These are phyloP conservation scores for Sinonovacula constricta DNA, from an alignment of 1,140 invertebrate species.

Conservation along the genomic window DNA sequence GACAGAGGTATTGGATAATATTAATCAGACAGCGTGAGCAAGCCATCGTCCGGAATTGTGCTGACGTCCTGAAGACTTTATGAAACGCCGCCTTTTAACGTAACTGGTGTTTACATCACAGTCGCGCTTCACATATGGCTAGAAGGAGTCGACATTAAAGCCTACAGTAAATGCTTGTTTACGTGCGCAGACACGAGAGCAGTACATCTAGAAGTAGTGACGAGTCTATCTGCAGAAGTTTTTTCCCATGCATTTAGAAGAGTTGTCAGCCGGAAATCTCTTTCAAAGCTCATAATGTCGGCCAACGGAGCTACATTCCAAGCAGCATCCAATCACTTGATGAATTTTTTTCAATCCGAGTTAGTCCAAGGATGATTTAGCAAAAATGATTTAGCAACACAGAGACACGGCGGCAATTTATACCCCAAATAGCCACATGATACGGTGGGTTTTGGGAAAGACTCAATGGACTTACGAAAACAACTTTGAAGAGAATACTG, in stretches of 20 bases:
- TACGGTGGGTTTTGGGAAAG: too few species aligned
- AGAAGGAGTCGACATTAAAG: neutral
- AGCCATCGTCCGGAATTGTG: too few species aligned
- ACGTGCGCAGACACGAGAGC: conserved; percentile 12
- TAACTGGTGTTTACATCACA: conserved; percentile 27
- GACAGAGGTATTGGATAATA: neutral
- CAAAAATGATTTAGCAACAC: too few species aligned
- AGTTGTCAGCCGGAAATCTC: conserved; percentile 26
- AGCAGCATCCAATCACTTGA: neutral
- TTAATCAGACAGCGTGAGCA: neutral
- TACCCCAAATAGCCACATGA: too few species aligned
- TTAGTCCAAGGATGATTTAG: neutral
- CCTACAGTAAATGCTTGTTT: conserved; percentile 4
- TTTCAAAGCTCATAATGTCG: conserved; percentile 29
- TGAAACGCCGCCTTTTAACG: conserved; percentile 8
- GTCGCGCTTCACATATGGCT: neutral
- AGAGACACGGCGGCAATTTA: too few species aligned
- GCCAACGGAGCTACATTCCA: conserved; percentile 31
- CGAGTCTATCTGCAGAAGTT: conserved; percentile 20
- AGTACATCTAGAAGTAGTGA: conserved; percentile 38
- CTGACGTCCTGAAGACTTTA: too few species aligned
- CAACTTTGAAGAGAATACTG: too few species aligned
- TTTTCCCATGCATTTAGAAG: conserved; percentile 37
- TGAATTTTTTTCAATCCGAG: neutral
- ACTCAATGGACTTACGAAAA: too few species aligned